These are phyloP conservation scores for Drosophila teissieri DNA, from an alignment of 1,140 invertebrate species.

Conservation along the genomic window DNA sequence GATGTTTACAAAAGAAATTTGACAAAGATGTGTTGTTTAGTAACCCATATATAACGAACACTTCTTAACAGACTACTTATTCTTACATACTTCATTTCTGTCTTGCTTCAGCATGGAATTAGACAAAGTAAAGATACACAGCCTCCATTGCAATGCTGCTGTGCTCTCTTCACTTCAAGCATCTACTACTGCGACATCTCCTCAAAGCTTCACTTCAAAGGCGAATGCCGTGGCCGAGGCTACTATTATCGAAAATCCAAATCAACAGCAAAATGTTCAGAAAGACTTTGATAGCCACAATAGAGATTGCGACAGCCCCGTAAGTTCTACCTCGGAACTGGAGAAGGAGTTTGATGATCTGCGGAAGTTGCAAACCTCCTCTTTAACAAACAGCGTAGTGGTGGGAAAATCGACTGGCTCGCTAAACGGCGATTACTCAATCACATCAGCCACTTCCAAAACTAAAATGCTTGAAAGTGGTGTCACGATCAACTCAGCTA, in stretches of 20 bases:
- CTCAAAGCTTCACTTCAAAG: conserved; percentile 37
- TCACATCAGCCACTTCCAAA: conserved; percentile 34
- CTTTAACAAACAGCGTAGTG: conserved; percentile 62
- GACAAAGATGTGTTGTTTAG: too few relatives aligned
- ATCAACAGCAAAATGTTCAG: conserved; percentile 13
- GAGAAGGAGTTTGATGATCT: conserved; percentile 75
- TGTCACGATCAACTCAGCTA: conserved; percentile 27
- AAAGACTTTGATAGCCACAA: conserved; percentile 7
- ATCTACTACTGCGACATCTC: conserved; percentile 3
- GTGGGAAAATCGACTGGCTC: conserved; percentile 76
- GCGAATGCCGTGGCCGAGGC: conserved; percentile 24
- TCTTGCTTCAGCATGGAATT: conserved; percentile 69
- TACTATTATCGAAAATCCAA: conserved; percentile 41
- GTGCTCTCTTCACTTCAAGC: conserved; percentile 60
- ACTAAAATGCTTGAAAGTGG: conserved; percentile 8
- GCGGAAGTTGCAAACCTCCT: conserved; percentile 61
- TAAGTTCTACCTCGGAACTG: conserved; percentile 70
- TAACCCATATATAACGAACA: too few relatives aligned
- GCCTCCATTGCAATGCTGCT: conserved; percentile 50
- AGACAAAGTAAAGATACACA: conserved; percentile 62
- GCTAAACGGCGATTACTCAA: conserved; percentile 67
- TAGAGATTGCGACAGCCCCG: conserved; percentile 70
- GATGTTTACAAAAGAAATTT: too few relatives aligned
- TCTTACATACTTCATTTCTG: too few relatives aligned
- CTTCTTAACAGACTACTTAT: too few relatives aligned